Percentiles rank a stretch among this genome's conserved stretches.
Evolutionary conservation across 2,113 vertebrate genomes (phyloP).

Genomic region (Tiliqua scincoides): DNA sequence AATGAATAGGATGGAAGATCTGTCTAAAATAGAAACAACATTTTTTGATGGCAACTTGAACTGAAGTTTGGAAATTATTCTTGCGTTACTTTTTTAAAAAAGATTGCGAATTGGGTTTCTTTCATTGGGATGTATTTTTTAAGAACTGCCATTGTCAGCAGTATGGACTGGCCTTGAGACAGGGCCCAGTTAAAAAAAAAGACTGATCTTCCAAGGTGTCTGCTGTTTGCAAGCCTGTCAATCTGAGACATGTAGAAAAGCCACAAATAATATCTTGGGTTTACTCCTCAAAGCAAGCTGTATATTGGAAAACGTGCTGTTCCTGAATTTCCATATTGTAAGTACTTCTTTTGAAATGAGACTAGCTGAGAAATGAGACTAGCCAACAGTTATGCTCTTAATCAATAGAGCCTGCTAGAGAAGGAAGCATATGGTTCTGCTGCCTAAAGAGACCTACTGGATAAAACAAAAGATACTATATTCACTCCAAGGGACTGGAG

Average conservation of each 20-base stretch:
- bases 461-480: not conserved
- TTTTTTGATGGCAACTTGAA: not conserved
- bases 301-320: not conserved
- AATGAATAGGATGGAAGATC: not conserved
- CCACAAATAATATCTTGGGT: not conserved
- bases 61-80: not conserved
- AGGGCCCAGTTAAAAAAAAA: not conserved
- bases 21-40: too few relatives aligned
- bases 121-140: not conserved
- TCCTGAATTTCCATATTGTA: not conserved
- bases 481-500: not conserved
- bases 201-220: not conserved
- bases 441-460: not conserved
- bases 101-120: not conserved
- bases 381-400: not conserved
- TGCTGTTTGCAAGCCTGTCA: not conserved
- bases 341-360: not conserved
- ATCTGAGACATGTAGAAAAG: not conserved
- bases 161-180: not conserved
- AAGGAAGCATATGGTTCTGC: rapidly evolving
- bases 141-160: not conserved
- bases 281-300: not conserved
- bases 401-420: not conserved
- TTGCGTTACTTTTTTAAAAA: not conserved
- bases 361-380: not conserved